These are phyloP conservation scores for Elachura formosa DNA, from an alignment of 2,113 vertebrate species.

Conservation along the genomic window DNA sequence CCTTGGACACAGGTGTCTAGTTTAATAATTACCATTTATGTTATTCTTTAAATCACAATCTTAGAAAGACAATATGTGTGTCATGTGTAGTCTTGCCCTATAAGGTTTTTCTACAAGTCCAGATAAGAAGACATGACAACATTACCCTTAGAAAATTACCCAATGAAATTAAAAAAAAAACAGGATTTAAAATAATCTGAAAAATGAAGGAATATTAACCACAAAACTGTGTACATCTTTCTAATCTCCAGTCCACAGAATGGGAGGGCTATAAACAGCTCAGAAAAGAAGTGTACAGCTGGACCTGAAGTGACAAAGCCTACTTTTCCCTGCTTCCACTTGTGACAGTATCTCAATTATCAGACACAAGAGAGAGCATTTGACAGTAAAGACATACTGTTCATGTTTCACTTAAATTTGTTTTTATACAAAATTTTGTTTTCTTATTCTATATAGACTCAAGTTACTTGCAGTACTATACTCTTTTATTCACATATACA, in stretches of 20 bases:
- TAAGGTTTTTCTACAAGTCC: not conserved
- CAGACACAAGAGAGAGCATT: not conserved
- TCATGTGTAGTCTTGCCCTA: accelerated
- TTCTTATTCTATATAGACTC: not conserved
- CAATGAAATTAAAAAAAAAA: not conserved
- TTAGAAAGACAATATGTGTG: not conserved
- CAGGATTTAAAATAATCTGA: not conserved
- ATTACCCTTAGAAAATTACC: not conserved
- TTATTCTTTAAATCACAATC: not conserved
- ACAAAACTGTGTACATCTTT: not conserved
- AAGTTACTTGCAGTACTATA: not conserved
- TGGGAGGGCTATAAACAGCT: not conserved
- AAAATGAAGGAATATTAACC: not conserved
- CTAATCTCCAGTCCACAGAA: not conserved
- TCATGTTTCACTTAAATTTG: not conserved
- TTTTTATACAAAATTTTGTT: not conserved
- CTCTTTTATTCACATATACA: accelerated
- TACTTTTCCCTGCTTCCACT: not conserved
- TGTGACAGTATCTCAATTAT: not conserved
- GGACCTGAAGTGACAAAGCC: not conserved
- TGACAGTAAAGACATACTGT: not conserved
- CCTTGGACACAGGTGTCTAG: not conserved
- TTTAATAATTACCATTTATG: not conserved
- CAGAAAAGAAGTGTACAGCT: not conserved
- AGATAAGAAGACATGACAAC: not conserved